Base-by-base conservation (phyloP, 1,140 invertebrate species). In the Andrena cerasifolii region DNA sequence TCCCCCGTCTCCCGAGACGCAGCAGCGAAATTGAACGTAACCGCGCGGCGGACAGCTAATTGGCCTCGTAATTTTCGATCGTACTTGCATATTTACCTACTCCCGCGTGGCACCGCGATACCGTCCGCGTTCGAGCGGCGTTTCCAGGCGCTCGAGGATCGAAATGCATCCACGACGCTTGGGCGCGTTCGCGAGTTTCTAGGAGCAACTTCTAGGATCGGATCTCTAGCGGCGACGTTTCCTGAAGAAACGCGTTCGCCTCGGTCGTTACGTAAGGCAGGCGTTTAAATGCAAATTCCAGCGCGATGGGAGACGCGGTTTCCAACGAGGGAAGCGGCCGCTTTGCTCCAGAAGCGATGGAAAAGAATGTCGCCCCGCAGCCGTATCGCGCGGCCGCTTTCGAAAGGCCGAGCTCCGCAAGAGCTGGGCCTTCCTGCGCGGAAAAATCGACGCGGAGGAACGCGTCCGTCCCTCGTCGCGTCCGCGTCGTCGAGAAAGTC, bases 211-310 rank as follows among this genome's bases (percentile, higher is more conserved):
- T n/a, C n/a, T n/a, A n/a, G 36, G n/a, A 66, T 78, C 75, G 49
- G 62, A 45, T 71, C 80, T 80, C 80, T 79, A 51, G 79, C 71
- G 75, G 67, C 59, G 72, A 79, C 54, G 74, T 86, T 86, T 86
- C 85, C 85, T 86, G 85, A 86, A 82, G 84, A 81, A 86, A 82
- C 84, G 80, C 84, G 68, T 83, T 86, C 45, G 84, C 84, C 80
- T 45, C 78, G 71, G 26, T 31, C 49, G 62, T 86, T 86, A 85
- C 83, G 80, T 86, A 86, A 86, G 83, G 31, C 51, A 85, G 84
- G 77, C 84, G 84, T 86, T 86, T 86, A 86, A 86, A 86, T 86
- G 84, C 84, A 86, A 86, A 86, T 86, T 83, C 66, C 73, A 79
- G 47, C 51, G 54, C 82, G 83, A 85, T 79, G 71, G 76, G 79